Conservation (phyloP, 2,888 invertebrate genomes). For the Caenorhabditis plicata region DNA sequence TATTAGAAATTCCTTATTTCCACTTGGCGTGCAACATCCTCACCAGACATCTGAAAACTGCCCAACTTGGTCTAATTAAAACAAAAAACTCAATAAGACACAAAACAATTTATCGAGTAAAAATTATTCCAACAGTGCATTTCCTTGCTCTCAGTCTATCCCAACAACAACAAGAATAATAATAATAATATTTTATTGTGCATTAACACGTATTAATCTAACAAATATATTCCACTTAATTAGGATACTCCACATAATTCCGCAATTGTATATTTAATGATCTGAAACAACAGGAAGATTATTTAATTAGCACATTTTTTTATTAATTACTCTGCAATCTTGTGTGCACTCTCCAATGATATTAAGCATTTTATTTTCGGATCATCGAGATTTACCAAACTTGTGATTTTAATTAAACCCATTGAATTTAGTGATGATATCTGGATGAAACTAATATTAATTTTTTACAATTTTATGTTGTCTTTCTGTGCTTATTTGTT, state of each 20-base stretch:
- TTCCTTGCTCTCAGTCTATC: too few relatives aligned
- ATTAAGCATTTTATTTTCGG: conserved; percentile 30
- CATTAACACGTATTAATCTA: too few relatives aligned
- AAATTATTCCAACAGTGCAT: too few relatives aligned
- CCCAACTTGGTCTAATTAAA: too few relatives aligned
- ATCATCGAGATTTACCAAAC: conserved; percentile 17
- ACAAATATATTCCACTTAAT: background rate
- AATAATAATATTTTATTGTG: too few relatives aligned
- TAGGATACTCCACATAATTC: conserved; percentile 19
- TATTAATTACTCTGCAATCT: conserved; percentile 20
- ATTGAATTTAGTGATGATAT: conserved; percentile 27
- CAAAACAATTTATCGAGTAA: too few relatives aligned
- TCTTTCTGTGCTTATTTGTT: background rate
- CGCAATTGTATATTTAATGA: conserved; percentile 22
- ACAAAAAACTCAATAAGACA: too few relatives aligned
- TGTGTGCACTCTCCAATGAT: conserved; percentile 27
- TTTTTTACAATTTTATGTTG: background rate
- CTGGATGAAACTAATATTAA: conserved; percentile 7
- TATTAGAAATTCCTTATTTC: too few relatives aligned
- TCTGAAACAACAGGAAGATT: conserved; percentile 11
- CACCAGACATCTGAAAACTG: too few relatives aligned
- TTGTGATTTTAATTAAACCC: conserved; percentile 24
- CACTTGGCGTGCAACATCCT: too few relatives aligned
- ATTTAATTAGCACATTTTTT: background rate
- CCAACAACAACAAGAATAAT: too few relatives aligned